Base-by-base conservation (phyloP, 2,113 vertebrate genomes). In the Pituophis catenifer region DNA sequence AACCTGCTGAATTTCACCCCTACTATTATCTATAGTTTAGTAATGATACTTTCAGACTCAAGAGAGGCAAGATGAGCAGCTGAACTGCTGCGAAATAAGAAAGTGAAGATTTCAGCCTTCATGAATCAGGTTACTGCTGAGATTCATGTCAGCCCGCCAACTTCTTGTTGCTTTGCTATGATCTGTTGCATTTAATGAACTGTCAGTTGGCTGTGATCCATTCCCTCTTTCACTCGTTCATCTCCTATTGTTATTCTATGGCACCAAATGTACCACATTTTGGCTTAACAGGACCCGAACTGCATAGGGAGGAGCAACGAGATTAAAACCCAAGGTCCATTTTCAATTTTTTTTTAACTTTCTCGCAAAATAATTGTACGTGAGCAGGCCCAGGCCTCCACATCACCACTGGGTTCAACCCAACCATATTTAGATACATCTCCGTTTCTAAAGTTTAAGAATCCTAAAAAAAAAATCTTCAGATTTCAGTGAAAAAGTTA, bases 161-260 rank as follows among this genome's bases (percentile, higher is more conserved):
- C 91, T 62, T 97, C 96, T 96, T 88, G 33, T 96, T 97, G 94
- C 93, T 90, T 94, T 96, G 95, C 95, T 95, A 96, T 95, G 92
- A 89, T 96, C 93, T 0, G 0, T 81, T 93, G 59, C 1, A 23
- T 94, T 95, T 97, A 95, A 95, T 96, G 95, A 94, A 94, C 88
- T 3, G 1, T 86, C 95, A 96, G 96, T 94, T 96, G 95, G 96
- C 95, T 94, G 57, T 19, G 95, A 95, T 94, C 96, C 94, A 94
- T 94, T 94, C 96, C 93, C 65, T 50, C 24, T 0, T 95, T 96
- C 92, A 88, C 48, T 81, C 88, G 95, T 96, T 96, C 93, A 94
- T 96, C 92, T 95, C 95, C 89, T 93, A 92, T 92, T 95, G 94
- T 94, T 93, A 94, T 93, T 92, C 93, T 88, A 86, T 90, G 92